Percentiles rank a stretch among this genome's conserved stretches.
Conservation (phyloP, 2,888 invertebrate species). For the Hofmannophila pseudospretella region DNA sequence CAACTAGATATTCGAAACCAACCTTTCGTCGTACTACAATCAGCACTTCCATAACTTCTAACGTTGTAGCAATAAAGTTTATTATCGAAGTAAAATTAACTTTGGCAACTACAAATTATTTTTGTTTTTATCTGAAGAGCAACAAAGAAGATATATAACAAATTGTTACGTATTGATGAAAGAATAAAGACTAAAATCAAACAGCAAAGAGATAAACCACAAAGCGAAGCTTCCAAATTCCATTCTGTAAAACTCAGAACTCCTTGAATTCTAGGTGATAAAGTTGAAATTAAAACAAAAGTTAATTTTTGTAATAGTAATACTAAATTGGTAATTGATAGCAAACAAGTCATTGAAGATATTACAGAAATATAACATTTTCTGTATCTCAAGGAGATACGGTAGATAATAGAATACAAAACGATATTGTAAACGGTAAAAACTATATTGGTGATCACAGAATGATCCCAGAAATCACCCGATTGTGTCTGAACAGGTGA, state of each 20-base stretch:
- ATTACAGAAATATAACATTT: not conserved
- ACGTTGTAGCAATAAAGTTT: conserved; percentile 18
- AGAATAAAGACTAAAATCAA: conserved; percentile 40
- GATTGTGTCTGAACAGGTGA: conserved; percentile 70
- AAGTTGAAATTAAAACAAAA: too few relatives aligned
- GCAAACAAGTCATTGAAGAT: not conserved
- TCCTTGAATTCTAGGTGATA: too few relatives aligned
- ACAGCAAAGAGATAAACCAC: conserved; percentile 17
- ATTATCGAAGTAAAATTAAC: conserved; percentile 13
- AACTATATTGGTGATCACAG: conserved; percentile 25
- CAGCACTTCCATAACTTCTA: conserved; percentile 12
- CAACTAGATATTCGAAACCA: conserved; percentile 23
- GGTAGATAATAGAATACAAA: conserved; percentile 10
- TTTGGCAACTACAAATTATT: conserved; percentile 3
- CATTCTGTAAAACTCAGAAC: too few relatives aligned
- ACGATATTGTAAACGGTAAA: not conserved
- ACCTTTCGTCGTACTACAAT: conserved; percentile 5
- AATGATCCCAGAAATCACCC: conserved; percentile 45
- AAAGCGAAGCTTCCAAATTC: too few relatives aligned
- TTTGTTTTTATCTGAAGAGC: conserved; percentile 22
- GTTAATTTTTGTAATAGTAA: too few relatives aligned
- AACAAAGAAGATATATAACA: conserved; percentile 30
- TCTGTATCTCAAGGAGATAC: conserved; percentile 11
- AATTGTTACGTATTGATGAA: conserved; percentile 33
- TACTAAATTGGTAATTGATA: too few relatives aligned